Conservation (phyloP, 2,797 vertebrate species). For the Anas acuta region DNA sequence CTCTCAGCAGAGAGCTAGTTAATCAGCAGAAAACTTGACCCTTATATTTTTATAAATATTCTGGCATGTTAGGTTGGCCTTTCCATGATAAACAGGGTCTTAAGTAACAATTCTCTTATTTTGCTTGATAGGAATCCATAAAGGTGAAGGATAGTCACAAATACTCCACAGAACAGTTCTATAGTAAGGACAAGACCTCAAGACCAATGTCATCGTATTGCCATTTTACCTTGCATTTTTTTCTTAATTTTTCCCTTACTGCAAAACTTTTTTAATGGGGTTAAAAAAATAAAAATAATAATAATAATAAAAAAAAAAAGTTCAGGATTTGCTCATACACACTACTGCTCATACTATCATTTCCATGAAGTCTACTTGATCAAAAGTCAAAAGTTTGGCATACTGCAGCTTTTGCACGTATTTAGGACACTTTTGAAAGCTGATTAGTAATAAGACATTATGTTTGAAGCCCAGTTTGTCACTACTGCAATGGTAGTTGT, state of each 20-base stretch:
- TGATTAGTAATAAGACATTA: not conserved
- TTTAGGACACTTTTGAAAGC: not conserved
- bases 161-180: not conserved
- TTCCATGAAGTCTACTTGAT: not conserved
- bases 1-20: not conserved
- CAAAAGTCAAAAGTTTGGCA: not conserved
- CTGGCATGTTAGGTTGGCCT: not conserved
- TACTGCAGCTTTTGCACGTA: not conserved
- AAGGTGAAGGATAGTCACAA: not conserved
- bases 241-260: not conserved
- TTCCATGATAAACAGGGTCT: not conserved
- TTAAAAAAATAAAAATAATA: too few relatives aligned
- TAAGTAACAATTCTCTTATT: not conserved
- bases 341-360: not conserved
- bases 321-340: not conserved
- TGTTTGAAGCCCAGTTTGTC: not conserved
- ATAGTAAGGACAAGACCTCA: not conserved
- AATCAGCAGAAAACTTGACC: not conserved
- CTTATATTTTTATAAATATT: not conserved
- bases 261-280: not conserved
- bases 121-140: not conserved
- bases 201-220: fast-evolving
- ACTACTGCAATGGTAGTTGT: not conserved
- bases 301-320: not conserved
- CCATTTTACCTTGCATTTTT: not conserved